Evolutionary conservation across 1,140 invertebrate species (phyloP).

Genomic region (Drosophila dunni): DNA sequence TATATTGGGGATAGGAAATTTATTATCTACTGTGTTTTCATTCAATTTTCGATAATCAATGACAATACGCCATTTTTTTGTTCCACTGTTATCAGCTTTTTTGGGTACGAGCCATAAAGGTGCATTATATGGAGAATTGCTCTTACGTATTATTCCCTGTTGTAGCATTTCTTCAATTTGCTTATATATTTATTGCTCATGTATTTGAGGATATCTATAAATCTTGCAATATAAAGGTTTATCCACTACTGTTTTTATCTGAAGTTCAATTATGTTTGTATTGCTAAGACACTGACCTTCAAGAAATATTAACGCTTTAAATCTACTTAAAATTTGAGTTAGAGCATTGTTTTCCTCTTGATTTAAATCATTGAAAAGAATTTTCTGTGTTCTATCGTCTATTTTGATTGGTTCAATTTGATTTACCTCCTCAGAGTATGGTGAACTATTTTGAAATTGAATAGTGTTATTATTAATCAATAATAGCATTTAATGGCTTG

Average conservation of each 20-base stretch:
- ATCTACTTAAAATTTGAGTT: slow-evolving; percentile 22
- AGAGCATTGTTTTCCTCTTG: slow-evolving; percentile 32
- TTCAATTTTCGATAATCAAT: slow-evolving; percentile 79
- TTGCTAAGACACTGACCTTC: slow-evolving; percentile 24
- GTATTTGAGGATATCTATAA: slow-evolving; percentile 71
- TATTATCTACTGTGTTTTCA: slow-evolving; percentile 45
- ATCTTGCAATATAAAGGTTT: slow-evolving; percentile 54
- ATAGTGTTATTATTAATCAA: slow-evolving; percentile 47
- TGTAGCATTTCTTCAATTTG: slow-evolving; percentile 71
- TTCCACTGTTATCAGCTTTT: slow-evolving; percentile 48
- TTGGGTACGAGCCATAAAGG: slow-evolving; percentile 66
- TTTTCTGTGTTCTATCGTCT: slow-evolving; percentile 32
- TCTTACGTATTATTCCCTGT: slow-evolving; percentile 54
- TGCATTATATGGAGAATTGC: slow-evolving; percentile 49
- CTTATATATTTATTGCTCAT: slow-evolving; percentile 60
- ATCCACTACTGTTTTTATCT: slow-evolving; percentile 54
- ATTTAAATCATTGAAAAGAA: slow-evolving; percentile 26
- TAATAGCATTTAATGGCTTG: slow-evolving; percentile 28
- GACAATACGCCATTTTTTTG: slow-evolving; percentile 71
- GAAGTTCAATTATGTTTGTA: slow-evolving; percentile 63
- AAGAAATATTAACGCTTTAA: slow-evolving; percentile 29
- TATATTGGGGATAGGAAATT: slow-evolving; percentile 54
- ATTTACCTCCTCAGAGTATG: slow-evolving; percentile 41
- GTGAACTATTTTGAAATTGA: slow-evolving; percentile 40
- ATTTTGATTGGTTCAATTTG: slow-evolving; percentile 43